A percentile compares a stretch with the other conserved stretches of the same genome.
These are phyloP conservation scores for Priapulus caudatus DNA, from an alignment of 2,888 invertebrate species.

Conservation along the genomic window DNA sequence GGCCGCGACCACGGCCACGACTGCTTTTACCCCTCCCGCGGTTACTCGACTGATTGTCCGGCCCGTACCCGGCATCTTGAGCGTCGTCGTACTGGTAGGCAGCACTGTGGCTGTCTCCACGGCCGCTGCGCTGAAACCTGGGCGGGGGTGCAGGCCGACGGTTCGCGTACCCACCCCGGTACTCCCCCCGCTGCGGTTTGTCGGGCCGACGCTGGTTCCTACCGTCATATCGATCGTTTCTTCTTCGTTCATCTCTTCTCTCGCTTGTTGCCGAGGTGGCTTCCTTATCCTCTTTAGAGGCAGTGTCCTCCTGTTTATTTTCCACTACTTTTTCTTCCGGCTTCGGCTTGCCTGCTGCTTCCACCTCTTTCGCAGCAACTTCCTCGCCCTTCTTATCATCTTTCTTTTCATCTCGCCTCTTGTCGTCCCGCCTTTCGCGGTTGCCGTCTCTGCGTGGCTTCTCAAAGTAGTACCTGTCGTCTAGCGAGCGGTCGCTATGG, in stretches of 20 bases:
- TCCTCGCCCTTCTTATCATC: background rate
- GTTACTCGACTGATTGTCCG: too few relatives aligned
- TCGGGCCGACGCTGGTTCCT: background rate
- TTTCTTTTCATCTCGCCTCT: background rate
- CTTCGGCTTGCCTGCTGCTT: too few relatives aligned
- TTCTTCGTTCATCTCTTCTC: background rate
- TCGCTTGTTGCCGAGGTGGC: background rate
- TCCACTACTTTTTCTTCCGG: background rate
- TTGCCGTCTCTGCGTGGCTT: background rate
- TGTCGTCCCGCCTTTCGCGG: background rate
- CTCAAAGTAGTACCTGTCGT: background rate
- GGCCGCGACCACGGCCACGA: constrained; percentile 20
- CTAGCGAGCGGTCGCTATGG: background rate
- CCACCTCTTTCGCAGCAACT: background rate
- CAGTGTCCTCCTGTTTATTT: background rate
- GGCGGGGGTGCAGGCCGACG: background rate
- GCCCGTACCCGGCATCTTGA: too few relatives aligned
- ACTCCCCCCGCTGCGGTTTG: background rate
- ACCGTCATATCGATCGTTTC: too few relatives aligned
- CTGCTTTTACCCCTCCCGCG: constrained; percentile 17
- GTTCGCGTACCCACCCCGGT: background rate
- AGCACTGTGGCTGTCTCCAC: background rate
- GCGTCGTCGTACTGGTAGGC: background rate
- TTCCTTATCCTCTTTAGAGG: background rate
- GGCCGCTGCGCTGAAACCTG: background rate